phyloP scores from a whole-genome alignment of 30 jellyfish, hydroid and myxozoan genomes.

The Turritopsis dohrnii region DNA sequence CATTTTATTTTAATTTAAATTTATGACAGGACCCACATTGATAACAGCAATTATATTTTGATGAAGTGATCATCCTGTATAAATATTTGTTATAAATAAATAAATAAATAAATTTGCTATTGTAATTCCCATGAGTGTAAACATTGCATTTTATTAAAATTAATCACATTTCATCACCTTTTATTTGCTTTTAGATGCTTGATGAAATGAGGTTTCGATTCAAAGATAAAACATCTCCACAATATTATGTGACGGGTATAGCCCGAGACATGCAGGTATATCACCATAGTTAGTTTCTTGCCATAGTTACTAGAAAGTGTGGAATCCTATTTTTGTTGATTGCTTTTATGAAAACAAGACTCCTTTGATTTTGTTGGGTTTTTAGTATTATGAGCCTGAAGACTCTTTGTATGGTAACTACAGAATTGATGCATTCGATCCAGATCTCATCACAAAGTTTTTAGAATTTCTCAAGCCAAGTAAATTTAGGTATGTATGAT shows the following conservation, averaged over 20 bases:
- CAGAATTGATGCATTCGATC: slow-evolving; percentile 42
- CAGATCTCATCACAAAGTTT: slow-evolving; percentile 53
- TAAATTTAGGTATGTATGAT: slow-evolving; percentile 52
- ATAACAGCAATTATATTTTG: too few relatives aligned
- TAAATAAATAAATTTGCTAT: too few relatives aligned
- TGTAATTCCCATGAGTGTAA: too few relatives aligned
- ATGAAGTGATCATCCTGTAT: too few relatives aligned
- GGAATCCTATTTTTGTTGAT: too few relatives aligned
- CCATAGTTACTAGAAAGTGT: too few relatives aligned
- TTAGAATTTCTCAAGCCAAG: slow-evolving; percentile 57
- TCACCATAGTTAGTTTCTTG: not conserved
- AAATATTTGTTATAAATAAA: too few relatives aligned
- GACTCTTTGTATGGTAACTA: slow-evolving; percentile 69
- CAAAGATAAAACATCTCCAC: slow-evolving; percentile 66
- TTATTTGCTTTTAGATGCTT: slow-evolving; percentile 55
- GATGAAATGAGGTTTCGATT: slow-evolving; percentile 70
- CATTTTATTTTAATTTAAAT: too few relatives aligned
- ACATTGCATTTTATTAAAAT: too few relatives aligned
- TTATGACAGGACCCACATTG: too few relatives aligned
- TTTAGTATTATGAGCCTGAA: slow-evolving; percentile 57
- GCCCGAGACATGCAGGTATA: slow-evolving; percentile 19
- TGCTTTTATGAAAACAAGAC: too few relatives aligned
- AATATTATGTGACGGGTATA: slow-evolving; percentile 38
- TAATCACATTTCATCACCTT: too few relatives aligned
- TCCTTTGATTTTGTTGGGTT: not conserved